These are phyloP conservation scores for Ammospiza nelsoni DNA, from an alignment of 2,113 vertebrate species.

Conservation along the genomic window DNA sequence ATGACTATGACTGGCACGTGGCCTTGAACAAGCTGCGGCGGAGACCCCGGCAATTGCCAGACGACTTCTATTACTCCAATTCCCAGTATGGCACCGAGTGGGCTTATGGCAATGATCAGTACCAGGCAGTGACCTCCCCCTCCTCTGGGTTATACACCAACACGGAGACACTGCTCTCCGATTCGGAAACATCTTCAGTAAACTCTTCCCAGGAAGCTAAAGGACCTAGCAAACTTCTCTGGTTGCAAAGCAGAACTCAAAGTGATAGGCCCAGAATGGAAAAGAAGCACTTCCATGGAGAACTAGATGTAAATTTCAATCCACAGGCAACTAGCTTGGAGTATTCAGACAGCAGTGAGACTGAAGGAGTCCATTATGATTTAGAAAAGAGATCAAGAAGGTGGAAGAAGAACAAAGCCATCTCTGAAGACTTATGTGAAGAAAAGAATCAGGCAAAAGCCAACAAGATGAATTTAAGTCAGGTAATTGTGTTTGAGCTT, in stretches of 20 bases:
- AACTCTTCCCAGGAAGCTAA: constrained; percentile 76
- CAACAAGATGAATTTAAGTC: constrained; percentile 52
- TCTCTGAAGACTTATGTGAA: constrained; percentile 71
- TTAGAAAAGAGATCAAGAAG: constrained; percentile 77
- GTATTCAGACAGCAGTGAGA: constrained; percentile 88
- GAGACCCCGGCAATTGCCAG: constrained; percentile 70
- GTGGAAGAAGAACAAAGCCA: constrained; percentile 80
- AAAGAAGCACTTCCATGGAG: constrained; percentile 56
- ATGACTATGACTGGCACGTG: constrained; percentile 78
- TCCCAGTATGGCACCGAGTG: constrained; percentile 79
- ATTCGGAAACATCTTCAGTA: constrained; percentile 87
- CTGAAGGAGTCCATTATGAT: constrained; percentile 78
- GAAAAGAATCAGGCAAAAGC: neutral
- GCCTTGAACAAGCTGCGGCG: constrained; percentile 71
- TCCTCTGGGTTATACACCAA: constrained; percentile 84
- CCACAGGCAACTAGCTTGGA: constrained; percentile 77
- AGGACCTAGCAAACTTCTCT: constrained; percentile 49
- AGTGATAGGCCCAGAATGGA: constrained; percentile 43
- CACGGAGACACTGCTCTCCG: constrained; percentile 86
- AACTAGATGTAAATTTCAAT: constrained; percentile 94
- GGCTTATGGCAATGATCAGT: constrained; percentile 75
- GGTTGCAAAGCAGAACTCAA: constrained; percentile 77
- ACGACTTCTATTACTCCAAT: constrained; percentile 77
- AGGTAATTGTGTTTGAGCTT: constrained; percentile 66
- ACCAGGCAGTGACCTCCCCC: constrained; percentile 79